A percentile compares a stretch with the other conserved stretches of the same genome.
Evolutionary conservation across 2,797 vertebrate species (phyloP).

Genomic region (Agapornis canus): DNA sequence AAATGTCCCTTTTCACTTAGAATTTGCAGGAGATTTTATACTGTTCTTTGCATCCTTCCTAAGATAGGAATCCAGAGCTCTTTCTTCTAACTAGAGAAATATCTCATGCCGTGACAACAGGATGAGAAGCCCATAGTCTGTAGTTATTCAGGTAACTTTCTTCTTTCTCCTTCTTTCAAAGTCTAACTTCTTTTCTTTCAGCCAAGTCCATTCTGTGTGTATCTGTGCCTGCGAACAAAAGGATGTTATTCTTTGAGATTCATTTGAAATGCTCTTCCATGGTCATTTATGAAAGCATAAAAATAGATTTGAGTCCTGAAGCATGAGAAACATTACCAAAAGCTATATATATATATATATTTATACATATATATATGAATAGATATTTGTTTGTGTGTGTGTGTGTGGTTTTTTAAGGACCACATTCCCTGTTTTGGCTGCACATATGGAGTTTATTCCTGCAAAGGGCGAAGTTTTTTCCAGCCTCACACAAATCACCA

Average conservation of each 20-base stretch:
- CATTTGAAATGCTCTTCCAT: conserved; percentile 40
- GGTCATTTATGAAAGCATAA: conserved; percentile 41
- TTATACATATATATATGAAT: not conserved
- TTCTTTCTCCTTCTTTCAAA: not conserved
- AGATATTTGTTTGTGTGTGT: not conserved
- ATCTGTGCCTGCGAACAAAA: conserved; percentile 39
- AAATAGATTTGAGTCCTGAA: conserved; percentile 45
- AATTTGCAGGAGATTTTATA: not conserved
- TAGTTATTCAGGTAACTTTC: conserved; percentile 23
- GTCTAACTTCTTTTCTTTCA: conserved; percentile 20
- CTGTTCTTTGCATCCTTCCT: not conserved
- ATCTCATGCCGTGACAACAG: not conserved
- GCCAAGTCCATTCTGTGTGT: conserved; percentile 18
- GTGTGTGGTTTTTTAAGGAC: not conserved
- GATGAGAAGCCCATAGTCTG: not conserved
- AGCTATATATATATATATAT: not conserved
- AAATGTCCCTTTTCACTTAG: not conserved
- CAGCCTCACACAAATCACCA: conserved; percentile 25
- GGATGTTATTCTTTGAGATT: conserved; percentile 30
- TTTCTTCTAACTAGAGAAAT: not conserved
- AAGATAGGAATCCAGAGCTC: not conserved
- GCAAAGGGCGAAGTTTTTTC: not conserved
- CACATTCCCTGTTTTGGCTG: not conserved
- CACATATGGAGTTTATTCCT: conserved; percentile 1
- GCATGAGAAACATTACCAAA: not conserved